phyloP scores from a whole-genome alignment of 2,797 vertebrate species.

The Gymnocypris eckloni region DNA sequence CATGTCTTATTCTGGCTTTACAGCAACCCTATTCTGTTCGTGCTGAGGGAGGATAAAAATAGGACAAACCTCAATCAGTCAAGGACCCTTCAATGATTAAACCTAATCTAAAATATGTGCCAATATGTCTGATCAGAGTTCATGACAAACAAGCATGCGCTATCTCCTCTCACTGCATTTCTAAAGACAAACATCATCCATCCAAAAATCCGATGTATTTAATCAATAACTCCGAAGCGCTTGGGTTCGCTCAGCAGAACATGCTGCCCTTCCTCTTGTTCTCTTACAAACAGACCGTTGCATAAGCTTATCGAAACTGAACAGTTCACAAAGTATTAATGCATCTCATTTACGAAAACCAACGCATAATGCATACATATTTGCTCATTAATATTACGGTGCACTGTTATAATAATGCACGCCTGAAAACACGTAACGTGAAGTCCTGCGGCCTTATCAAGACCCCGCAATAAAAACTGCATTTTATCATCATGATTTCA shows the following conservation, averaged over 20 bases:
- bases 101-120: not conserved
- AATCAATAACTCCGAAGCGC: constrained; percentile 4
- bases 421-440: not conserved
- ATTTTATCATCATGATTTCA: not conserved
- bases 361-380: not conserved
- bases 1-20: not conserved
- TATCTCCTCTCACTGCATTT: not conserved
- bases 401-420: not conserved
- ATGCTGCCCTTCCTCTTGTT: constrained; percentile 26
- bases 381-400: not conserved
- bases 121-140: constrained; percentile 32
- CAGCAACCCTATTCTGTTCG: not conserved
- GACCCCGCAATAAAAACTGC: not conserved
- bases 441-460: not conserved
- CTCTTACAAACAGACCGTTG: constrained; percentile 1
- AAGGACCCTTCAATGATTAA: constrained; percentile 38
- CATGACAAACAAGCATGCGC: not conserved
- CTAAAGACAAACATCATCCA: not conserved
- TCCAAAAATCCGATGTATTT: not conserved
- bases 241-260: not conserved
- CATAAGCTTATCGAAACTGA: constrained; percentile 16
- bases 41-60: constrained; percentile 43
- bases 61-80: constrained; percentile 32
- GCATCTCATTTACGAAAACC: not conserved
- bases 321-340: not conserved